Evolutionary conservation across 2,113 vertebrate species (phyloP), one percentile per base, ranked within the genome.

Genomic region (Cyphotilapia sp.): DNA sequence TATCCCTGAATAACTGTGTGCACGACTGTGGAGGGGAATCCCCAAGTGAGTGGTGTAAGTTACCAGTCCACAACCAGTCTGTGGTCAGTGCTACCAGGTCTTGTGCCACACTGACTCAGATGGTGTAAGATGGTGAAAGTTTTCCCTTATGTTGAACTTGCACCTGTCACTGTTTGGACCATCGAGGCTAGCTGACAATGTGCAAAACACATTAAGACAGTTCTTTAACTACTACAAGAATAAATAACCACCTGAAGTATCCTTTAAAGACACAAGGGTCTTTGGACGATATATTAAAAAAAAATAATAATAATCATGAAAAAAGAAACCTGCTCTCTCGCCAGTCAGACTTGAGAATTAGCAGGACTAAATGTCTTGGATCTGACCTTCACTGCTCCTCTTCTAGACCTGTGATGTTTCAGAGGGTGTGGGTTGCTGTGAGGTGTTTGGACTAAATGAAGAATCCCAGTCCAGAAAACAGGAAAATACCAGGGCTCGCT

Each of bases 1-100:
- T 94, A 92, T 83, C 94, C 95, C 94, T 76, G 86, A 87, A 94
- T 86, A 93, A 90, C 85, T 85, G 89, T 14, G 53, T 81, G 84
- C 76, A 59, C 84, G 29, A 66, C 92, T 90, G 92, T 92, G 81
- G 88, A 89, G 87, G 95, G 95, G 88, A 94, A 93, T 93, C 93
- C 95, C 95, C 89, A 86, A 42, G 19, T 69, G 53, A 90, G 84
- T 82, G 91, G 86, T 90, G 92, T 93, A 88, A 93, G 89, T 88
- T 94, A 93, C 92, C 85, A 91, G 87, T 88, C 92, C 91, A 82
- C 91, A 95, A 83, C 78, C 93, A 86, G 57, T 81, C 86, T 95
- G 95, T 92, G 95, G 94, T 92, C 89, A 90, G 76, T 82, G 91
- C 88, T 91, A 91, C 91, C 92, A 88, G 89, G 87, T 91, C 88